phyloP scores from a whole-genome alignment of 2,797 vertebrate species.

The Valencia hispanica region DNA sequence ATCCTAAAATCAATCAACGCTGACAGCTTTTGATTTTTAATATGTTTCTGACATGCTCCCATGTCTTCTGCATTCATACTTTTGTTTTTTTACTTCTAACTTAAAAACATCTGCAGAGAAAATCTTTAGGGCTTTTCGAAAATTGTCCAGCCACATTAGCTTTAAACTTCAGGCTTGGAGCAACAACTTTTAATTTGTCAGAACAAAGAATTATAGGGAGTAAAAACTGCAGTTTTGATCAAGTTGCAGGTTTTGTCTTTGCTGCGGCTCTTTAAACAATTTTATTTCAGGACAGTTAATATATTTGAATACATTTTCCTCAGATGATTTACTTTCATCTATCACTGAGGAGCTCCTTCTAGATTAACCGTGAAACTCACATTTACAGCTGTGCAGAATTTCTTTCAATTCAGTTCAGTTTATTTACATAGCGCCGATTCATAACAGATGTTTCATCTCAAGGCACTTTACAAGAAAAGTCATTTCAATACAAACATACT shows the following conservation, averaged over 20 bases:
- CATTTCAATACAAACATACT: too few relatives aligned
- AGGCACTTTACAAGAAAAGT: too few relatives aligned
- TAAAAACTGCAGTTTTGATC: background rate
- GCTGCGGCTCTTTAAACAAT: background rate
- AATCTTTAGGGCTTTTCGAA: background rate
- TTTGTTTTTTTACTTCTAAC: background rate
- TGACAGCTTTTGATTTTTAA: background rate
- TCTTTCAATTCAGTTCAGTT: too few relatives aligned
- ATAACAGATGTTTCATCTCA: too few relatives aligned
- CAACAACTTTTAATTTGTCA: background rate
- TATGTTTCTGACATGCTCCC: background rate
- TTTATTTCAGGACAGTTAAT: background rate
- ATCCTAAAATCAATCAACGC: background rate
- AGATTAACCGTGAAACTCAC: background rate
- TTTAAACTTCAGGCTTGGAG: background rate
- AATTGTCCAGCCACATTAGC: background rate
- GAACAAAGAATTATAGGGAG: background rate
- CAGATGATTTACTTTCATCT: background rate
- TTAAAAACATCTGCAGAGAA: slow-evolving; percentile 2
- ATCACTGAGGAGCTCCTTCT: background rate
- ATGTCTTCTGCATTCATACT: background rate
- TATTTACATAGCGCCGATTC: too few relatives aligned
- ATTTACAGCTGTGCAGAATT: background rate
- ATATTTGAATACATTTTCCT: background rate
- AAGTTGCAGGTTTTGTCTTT: background rate